Percentiles rank a stretch among this genome's conserved stretches.
phyloP scores from a whole-genome alignment of 2,113 vertebrate species.

The Nannobrachium achirus region DNA sequence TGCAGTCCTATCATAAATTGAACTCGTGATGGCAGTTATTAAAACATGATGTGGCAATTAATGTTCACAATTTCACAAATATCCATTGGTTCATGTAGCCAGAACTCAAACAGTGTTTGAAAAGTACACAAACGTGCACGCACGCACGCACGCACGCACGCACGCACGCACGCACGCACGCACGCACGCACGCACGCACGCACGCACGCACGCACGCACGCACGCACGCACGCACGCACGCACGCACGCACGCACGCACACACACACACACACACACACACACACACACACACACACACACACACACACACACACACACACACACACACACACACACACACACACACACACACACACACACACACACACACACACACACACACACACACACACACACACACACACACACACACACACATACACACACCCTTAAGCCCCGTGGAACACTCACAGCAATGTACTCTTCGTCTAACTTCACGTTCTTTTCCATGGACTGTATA shows the following conservation, averaged over 20 bases:
- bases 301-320: slow-evolving; percentile 1
- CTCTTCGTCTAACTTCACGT: slow-evolving; percentile 91
- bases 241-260: slow-evolving; percentile 3
- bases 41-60: too few relatives aligned
- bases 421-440: background rate
- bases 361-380: slow-evolving; percentile 1
- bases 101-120: too few relatives aligned
- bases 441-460: slow-evolving; percentile 88
- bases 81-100: too few relatives aligned
- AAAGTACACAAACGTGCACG: too few relatives aligned
- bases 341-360: background rate
- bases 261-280: slow-evolving; percentile 19
- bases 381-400: slow-evolving; percentile 10
- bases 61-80: too few relatives aligned
- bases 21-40: too few relatives aligned
- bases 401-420: slow-evolving; percentile 1
- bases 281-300: slow-evolving; percentile 7
- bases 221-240: slow-evolving; percentile 9
- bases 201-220: background rate
- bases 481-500: slow-evolving; percentile 95
- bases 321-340: slow-evolving; percentile 10
- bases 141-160: background rate
- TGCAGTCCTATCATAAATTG: too few relatives aligned
- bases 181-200: slow-evolving; percentile 2
- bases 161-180: slow-evolving; percentile 5